phyloP scores from a whole-genome alignment of 2,888 invertebrate genomes.

The Hirtodrosophila alboralis region DNA sequence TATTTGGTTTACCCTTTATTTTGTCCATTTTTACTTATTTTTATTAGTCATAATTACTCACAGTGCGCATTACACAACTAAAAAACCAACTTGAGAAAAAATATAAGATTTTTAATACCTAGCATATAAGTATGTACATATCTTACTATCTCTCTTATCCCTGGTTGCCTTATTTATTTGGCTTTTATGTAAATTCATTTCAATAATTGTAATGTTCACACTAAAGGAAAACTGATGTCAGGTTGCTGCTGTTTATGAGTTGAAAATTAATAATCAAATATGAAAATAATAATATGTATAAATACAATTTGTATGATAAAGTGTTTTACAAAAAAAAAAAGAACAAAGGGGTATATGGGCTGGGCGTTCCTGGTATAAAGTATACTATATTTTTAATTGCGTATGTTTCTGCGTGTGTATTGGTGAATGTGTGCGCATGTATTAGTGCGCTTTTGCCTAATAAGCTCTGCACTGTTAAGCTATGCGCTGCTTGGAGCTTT shows the following conservation, averaged over 20 bases:
- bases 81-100: slow-evolving; percentile 9
- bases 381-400: too few species aligned
- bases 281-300: neutral
- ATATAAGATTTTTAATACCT: slow-evolving; percentile 10
- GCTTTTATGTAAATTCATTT: slow-evolving; percentile 60
- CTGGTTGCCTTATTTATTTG: slow-evolving; percentile 46
- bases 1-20: neutral
- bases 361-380: too few species aligned
- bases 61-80: slow-evolving; percentile 36
- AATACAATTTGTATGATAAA: too few species aligned
- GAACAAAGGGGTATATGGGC: too few species aligned
- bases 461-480: too few species aligned
- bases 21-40: slow-evolving; percentile 7
- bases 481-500: too few species aligned
- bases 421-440: too few species aligned
- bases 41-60: slow-evolving; percentile 47
- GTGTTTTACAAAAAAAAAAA: too few species aligned
- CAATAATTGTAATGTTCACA: slow-evolving; percentile 42
- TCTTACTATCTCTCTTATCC: slow-evolving; percentile 6
- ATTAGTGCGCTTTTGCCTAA: too few species aligned
- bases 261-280: slow-evolving; percentile 1
- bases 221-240: slow-evolving; percentile 40
- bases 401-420: too few species aligned
- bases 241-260: slow-evolving; percentile 19
- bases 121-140: neutral